Percentiles rank a stretch among this genome's conserved stretches.
Evolutionary conservation across 2,113 vertebrate species (phyloP).

Genomic region (Vulpes ferrilata): DNA sequence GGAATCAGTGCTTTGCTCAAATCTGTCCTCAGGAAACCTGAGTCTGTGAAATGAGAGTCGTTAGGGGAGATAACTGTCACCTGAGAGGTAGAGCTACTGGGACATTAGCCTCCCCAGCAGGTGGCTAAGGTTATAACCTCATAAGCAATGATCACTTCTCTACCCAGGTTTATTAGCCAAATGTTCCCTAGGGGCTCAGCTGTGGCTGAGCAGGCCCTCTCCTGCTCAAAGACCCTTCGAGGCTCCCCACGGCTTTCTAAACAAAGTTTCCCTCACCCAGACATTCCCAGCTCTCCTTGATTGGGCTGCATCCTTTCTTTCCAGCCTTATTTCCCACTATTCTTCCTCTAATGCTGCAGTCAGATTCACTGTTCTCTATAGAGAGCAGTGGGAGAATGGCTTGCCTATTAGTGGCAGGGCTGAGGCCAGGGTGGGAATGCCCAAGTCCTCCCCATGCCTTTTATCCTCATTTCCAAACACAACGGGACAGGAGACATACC

Average conservation of each 20-base stretch:
- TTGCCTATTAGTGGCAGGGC: background rate
- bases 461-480: background rate
- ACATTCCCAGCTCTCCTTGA: background rate
- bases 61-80: conserved; percentile 41
- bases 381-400: background rate
- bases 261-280: background rate
- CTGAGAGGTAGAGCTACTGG: conserved; percentile 6
- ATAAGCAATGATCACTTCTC: background rate
- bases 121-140: background rate
- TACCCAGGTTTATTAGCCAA: background rate
- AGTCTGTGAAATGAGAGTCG: conserved; percentile 31
- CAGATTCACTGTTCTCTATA: background rate
- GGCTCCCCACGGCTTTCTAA: background rate
- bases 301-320: background rate
- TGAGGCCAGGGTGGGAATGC: background rate
- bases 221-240: background rate
- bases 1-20: conserved; percentile 27
- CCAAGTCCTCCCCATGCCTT: background rate
- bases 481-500: background rate
- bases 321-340: background rate
- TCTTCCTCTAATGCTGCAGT: background rate
- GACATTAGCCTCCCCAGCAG: background rate
- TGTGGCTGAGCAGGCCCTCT: background rate
- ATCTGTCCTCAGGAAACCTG: conserved; percentile 49
- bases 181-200: background rate